phyloP scores from a whole-genome alignment of 2,888 invertebrate species.

The Eudemis profundana region DNA sequence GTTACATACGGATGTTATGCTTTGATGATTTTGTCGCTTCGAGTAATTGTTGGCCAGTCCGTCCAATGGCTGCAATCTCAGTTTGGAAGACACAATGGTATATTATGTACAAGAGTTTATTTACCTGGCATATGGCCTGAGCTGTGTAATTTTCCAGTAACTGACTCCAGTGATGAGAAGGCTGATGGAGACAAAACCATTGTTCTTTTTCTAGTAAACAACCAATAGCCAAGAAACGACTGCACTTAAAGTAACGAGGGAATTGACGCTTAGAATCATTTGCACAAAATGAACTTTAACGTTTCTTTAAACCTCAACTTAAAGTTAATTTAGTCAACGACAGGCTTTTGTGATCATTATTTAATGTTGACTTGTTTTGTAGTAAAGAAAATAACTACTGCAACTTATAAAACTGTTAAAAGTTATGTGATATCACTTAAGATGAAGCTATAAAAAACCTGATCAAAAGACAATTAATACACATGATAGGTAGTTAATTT shows the following conservation, averaged over 20 bases:
- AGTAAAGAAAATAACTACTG: slow-evolving; percentile 3
- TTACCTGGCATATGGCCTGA: slow-evolving; percentile 58
- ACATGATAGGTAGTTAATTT: slow-evolving; percentile 24
- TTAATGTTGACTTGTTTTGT: not conserved
- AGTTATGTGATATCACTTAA: slow-evolving; percentile 36
- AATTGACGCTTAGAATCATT: not conserved
- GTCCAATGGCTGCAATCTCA: slow-evolving; percentile 58
- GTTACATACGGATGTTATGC: slow-evolving; percentile 59
- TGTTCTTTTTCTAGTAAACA: slow-evolving; percentile 55
- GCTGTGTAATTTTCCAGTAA: slow-evolving; percentile 79
- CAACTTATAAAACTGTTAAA: slow-evolving; percentile 20
- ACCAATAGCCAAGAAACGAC: slow-evolving; percentile 25
- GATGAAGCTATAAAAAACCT: slow-evolving; percentile 35
- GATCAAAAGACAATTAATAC: slow-evolving; percentile 26
- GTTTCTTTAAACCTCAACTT: too few relatives aligned
- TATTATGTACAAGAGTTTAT: slow-evolving; percentile 49
- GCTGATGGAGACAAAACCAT: slow-evolving; percentile 72
- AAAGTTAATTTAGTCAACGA: too few relatives aligned
- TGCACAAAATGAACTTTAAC: too few relatives aligned
- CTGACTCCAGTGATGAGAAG: slow-evolving; percentile 72
- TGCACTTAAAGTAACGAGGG: not conserved
- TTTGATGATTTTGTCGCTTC: slow-evolving; percentile 69
- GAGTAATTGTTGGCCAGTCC: slow-evolving; percentile 58
- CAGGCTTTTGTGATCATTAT: too few relatives aligned
- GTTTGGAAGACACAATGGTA: slow-evolving; percentile 52